Base-by-base conservation (phyloP, 2,888 invertebrate species). In the Drosophila stalkeri region DNA sequence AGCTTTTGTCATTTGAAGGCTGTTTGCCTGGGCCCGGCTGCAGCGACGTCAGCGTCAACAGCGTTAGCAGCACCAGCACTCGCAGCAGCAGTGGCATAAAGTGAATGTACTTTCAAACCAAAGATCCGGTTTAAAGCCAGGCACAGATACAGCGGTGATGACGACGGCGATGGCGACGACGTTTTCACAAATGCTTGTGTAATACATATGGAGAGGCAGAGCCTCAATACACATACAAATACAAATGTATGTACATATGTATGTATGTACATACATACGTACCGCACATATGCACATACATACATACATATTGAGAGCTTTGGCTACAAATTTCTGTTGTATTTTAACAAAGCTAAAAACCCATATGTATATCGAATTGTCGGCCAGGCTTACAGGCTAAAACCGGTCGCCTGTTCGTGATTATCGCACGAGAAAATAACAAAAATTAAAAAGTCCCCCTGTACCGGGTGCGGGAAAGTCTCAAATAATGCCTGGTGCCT, bases 81-180 rank as follows among this genome's bases (percentile, higher is more conserved):
- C 71, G 27, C 47, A 47, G 73, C 59, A 64, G 63, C 80, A 81
- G 73, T 70, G 78, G 83, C 82, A 86, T 80, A 88, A 91, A 91
- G 91, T 91, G 91, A 91, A 91, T 90, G 91, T 91, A 90, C 91
- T 89, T 90, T 90, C 90, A 84, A 86, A 90, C 74, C 80, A 87
- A 82, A 91, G 90, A 91, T 91, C 90, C 90, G 91, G 90, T 90
- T 90, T 91, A 89, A 84, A 87, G 81, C 80, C 81, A 79, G 82
- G 69, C 78, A 86, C 72, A 77, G 83, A 77, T 81, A 81, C 82
- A 81, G 76, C 70, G 64, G 71, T 71, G 76, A 77, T 71, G 81
- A 82, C 67, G 77, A 71, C 67, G 78, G 71, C 64, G 80, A 63
- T 67, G 76, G 61, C 82, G 80, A 80, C 76, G 78, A 83, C 72